Conservation (phyloP, 2,797 vertebrate genomes). For the Microchirus variegatus region DNA sequence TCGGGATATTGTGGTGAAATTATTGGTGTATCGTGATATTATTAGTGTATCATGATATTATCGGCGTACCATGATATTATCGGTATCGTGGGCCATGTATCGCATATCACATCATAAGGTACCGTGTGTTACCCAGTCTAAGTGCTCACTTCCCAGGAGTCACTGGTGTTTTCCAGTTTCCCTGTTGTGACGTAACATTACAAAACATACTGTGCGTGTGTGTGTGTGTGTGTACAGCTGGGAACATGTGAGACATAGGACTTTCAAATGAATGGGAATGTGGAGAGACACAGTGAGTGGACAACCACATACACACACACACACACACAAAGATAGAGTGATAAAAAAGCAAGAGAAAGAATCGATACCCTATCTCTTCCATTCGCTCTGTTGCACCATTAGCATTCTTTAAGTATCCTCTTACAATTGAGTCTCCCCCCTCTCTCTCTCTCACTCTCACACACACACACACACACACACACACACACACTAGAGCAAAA, state of each 20-base stretch:
- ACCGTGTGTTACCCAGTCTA: too few species aligned
- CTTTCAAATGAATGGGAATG: background rate
- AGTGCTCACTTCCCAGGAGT: too few species aligned
- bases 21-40: too few species aligned
- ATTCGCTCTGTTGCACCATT: constrained; percentile 60
- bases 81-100: too few species aligned
- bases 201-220: constrained; percentile 53
- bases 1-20: too few species aligned
- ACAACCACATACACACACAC: constrained; percentile 12
- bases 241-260: background rate
- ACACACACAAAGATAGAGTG: background rate
- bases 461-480: constrained; percentile 3
- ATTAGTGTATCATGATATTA: too few species aligned
- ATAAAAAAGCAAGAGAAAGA: constrained; percentile 19
- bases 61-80: too few species aligned
- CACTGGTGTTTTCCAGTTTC: constrained; percentile 43
- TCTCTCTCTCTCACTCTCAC: constrained; percentile 1
- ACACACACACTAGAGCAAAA: constrained; percentile 1
- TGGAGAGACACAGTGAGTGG: constrained; percentile 2
- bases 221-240: too few species aligned
- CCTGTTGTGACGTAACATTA: constrained; percentile 60
- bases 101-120: too few species aligned
- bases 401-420: constrained; percentile 63
- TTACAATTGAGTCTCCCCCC: constrained; percentile 40
- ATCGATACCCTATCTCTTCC: constrained; percentile 57